phyloP scores from a whole-genome alignment of 2,888 invertebrate species.

The Melanotus villosus region DNA sequence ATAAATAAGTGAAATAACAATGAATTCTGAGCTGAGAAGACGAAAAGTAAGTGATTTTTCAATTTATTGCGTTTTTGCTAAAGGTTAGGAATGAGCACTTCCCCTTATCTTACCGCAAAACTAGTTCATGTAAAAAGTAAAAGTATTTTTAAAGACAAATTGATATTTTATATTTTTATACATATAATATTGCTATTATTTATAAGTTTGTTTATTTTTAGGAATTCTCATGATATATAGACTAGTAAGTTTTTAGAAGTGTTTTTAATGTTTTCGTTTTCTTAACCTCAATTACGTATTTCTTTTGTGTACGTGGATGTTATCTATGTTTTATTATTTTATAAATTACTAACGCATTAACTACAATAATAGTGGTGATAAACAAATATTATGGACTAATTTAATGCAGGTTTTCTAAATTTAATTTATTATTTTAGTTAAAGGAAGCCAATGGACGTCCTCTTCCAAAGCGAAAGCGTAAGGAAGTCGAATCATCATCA shows the following conservation, averaged over 20 bases:
- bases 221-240: constrained; percentile 50
- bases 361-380: background rate
- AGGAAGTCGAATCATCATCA: constrained; percentile 56
- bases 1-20: constrained; percentile 13
- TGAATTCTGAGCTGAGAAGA: constrained; percentile 48
- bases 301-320: background rate
- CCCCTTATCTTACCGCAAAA: background rate
- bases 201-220: constrained; percentile 34
- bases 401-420: background rate
- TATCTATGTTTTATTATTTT: background rate
- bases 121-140: background rate
- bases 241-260: constrained; percentile 47
- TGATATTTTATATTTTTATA: constrained; percentile 1
- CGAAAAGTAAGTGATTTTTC: constrained; percentile 47
- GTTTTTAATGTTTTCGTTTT: constrained; percentile 1
- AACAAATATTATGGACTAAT: background rate
- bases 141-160: background rate
- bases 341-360: background rate
- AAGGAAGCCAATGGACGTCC: constrained; percentile 48
- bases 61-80: background rate
- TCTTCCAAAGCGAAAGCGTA: constrained; percentile 57
- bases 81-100: background rate
- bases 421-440: constrained; percentile 27
- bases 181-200: background rate
- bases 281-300: constrained; percentile 9